Evolutionary conservation across 2,113 vertebrate species (phyloP), one percentile per base, ranked within the genome.

Genomic region (Sorex fumeus): DNA sequence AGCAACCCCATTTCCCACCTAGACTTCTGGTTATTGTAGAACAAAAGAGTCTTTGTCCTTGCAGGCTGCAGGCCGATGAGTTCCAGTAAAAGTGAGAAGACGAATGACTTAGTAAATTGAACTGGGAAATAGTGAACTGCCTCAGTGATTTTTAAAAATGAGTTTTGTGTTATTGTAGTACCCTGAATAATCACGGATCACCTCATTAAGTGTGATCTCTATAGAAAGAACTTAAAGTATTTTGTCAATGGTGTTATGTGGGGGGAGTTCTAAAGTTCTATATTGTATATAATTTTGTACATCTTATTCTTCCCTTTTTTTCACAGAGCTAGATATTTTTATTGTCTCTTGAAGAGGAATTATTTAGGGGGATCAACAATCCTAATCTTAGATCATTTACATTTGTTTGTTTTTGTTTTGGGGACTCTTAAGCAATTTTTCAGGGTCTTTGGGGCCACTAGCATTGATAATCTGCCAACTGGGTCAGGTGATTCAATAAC

Each of bases 221-320:
- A 36, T n/a, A 32, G 5, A 64, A 30, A 53, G 21, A 69, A 76
- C 15, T 75, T 62, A 67, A 66, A 69, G 9, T 66, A 47, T 67
- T 84, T 93, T 79, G 21, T 80, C 62, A 32, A 12, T 67, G 45
- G 30, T 91, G 64, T 72, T 32, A 66, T 25, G 7, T 66, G 13
- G 15, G 78, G 78, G 28, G 27, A 47, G 28, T 93, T 91, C n/a
- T 93, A 87, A 82, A 79, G 43, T 57, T 70, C 32, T 81, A 60
- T 60, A 60, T 8, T 8, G 18, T 16, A 53, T 13, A 53, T 34
- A 72, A 40, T 15, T 27, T 76, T 34, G 72, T 6, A 21, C 28
- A 80, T 80, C 3, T 23, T 93, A 45, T 67, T 75, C 36, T 88
- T 93, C 21, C 57, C n/a, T n/a, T 18, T 85, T 78, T 3, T 36